Conservation (phyloP, 1,140 invertebrate genomes). For the Plodia interpunctella region DNA sequence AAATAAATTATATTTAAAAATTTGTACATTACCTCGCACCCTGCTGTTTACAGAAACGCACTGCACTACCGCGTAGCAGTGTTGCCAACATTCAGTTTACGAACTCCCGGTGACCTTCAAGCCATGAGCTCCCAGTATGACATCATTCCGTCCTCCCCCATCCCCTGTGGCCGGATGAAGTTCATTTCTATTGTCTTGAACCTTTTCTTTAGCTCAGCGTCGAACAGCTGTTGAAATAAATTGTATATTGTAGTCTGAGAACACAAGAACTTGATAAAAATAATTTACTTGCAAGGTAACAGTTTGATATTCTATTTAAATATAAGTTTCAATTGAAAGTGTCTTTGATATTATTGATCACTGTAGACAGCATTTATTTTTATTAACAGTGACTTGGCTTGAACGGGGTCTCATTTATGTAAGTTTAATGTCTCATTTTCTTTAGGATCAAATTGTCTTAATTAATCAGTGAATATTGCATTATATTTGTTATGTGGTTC, state of each 20-base stretch:
- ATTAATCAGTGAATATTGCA: no score
- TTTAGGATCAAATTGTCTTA: no score
- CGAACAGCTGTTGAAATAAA: constrained; percentile 76
- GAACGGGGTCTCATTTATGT: no score
- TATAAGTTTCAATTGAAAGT: no score
- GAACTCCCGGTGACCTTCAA: constrained; percentile 25
- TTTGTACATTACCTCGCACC: background rate
- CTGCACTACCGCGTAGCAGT: background rate
- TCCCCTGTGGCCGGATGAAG: constrained; percentile 78
- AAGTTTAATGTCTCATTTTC: no score
- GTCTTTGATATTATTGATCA: no score
- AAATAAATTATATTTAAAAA: background rate
- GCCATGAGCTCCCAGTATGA: constrained; percentile 76
- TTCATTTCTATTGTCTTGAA: constrained; percentile 80
- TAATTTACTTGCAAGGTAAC: no score
- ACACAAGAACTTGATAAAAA: no score
- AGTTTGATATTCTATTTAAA: no score
- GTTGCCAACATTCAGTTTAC: background rate
- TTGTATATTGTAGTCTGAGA: background rate
- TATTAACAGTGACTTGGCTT: no score
- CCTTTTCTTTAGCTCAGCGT: constrained; percentile 79
- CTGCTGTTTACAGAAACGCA: background rate
- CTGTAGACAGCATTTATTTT: no score
- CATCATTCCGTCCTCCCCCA: constrained; percentile 72
- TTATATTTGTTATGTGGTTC: no score